Conservation (phyloP, 1,140 invertebrate genomes). For the Sitophilus oryzae region DNA sequence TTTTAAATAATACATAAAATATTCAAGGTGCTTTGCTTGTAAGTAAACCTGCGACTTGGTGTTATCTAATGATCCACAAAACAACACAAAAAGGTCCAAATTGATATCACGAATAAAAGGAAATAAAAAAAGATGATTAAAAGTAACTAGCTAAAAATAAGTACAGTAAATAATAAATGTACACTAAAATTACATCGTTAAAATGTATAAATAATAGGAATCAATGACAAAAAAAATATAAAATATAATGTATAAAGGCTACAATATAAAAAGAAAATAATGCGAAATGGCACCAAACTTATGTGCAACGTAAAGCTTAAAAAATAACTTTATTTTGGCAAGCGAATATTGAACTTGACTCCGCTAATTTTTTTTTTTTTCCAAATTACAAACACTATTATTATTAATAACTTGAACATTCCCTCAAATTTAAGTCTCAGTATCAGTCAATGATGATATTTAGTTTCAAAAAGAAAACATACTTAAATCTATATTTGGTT, state of each 20-base stretch:
- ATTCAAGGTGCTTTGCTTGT: too few relatives aligned
- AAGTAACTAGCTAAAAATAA: conserved; percentile 5
- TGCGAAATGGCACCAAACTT: conserved; percentile 12
- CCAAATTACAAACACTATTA: too few relatives aligned
- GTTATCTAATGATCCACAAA: too few relatives aligned
- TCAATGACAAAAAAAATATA: conserved; percentile 4
- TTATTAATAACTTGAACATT: too few relatives aligned
- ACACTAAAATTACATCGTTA: conserved; percentile 2
- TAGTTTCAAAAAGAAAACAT: background rate
- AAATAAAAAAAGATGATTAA: background rate
- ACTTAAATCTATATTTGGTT: background rate
- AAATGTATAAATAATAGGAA: conserved; percentile 6
- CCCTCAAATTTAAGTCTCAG: too few relatives aligned
- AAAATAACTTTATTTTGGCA: conserved; percentile 14
- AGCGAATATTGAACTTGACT: background rate
- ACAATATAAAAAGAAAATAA: background rate
- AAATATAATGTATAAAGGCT: background rate
- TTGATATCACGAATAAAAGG: background rate
- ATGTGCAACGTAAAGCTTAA: conserved; percentile 15
- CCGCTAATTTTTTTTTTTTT: background rate
- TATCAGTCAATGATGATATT: too few relatives aligned
- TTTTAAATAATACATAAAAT: too few relatives aligned
- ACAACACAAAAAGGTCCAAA: background rate
- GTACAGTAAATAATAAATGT: conserved; percentile 1
- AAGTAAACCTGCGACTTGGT: too few relatives aligned